Base-by-base conservation (phyloP, 1,140 invertebrate species). In the Brachionus paranguensis region DNA sequence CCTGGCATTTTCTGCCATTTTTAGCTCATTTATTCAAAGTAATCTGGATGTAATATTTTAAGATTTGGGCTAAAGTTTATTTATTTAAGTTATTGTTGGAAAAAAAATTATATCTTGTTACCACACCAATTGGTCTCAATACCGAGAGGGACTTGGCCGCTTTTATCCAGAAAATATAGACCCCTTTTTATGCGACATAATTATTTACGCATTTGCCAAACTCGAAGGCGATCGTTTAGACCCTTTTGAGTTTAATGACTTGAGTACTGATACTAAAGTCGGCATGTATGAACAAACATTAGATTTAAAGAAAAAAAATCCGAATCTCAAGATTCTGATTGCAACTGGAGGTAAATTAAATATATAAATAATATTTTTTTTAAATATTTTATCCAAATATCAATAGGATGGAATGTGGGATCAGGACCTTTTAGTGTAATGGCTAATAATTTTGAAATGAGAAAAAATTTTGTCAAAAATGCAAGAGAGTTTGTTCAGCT, bases 341-440 rank as follows among this genome's bases (percentile, higher is more conserved):
- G 95, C 96, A 4, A 94, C 98, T 84, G 96, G 96, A 11, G 96
- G 96, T 0, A 20, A 60, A 97, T 96, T 96, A 97, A 96, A 88
- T 95, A 97, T 89, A 96, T 95, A 10, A 96, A 95, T 0, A 92
- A 92, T 10, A 92, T 95, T 76, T 90, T 88, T 78, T 86, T 85
- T n/a, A 43, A 43, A 2, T 86, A 88, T 86, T 86, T 87, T 0
- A 47, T 83, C 1, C 85, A 85, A 10, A 3, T 74, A 0, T 84
- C 79, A 10, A 86, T 85, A 68, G 85, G 95, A 0, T 79, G 50
- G 50, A 79, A 79, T 60, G 17, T 33, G 4, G 55, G 50, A 37
- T 60, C 78, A 12, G 55, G 50, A 43, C 50, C 50, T 60, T 79
- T 27, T 64, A 79, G 55, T 60, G 78, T 45, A 17, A 79, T 60